A percentile compares a stretch with the other conserved stretches of the same genome.
phyloP scores from a whole-genome alignment of 2,888 invertebrate species.

The Actias luna region DNA sequence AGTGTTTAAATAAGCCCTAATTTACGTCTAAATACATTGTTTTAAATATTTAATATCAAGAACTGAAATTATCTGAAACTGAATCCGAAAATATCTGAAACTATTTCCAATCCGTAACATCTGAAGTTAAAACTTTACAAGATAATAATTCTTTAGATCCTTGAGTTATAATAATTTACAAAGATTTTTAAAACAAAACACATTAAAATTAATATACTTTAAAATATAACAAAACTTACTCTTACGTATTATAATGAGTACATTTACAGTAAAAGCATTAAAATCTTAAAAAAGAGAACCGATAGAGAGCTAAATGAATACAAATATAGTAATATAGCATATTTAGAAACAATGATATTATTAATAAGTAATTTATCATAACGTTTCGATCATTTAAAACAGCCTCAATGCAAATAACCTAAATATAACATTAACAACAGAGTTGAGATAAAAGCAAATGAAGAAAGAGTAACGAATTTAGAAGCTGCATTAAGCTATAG shows the following conservation, averaged over 20 bases:
- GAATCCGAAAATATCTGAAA: too few species aligned
- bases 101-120: too few species aligned
- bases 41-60: too few species aligned
- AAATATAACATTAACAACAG: too few species aligned
- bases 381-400: not conserved
- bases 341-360: not conserved
- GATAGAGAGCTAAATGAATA: constrained; percentile 5
- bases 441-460: too few species aligned
- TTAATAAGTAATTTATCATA: not conserved
- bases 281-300: not conserved
- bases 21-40: too few species aligned
- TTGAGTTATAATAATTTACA: not conserved
- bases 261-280: not conserved
- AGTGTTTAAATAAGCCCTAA: too few species aligned
- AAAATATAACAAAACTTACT: not conserved
- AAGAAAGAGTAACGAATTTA: too few species aligned
- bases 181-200: not conserved
- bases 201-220: not conserved
- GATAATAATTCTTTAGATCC: not conserved
- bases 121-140: not conserved
- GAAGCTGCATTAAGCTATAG: too few species aligned
- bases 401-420: not conserved
- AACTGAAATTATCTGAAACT: too few species aligned
- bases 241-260: not conserved
- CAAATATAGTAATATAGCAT: not conserved